Base-by-base conservation (phyloP, 2,797 vertebrate genomes). In the Amblyopsis hoosieri region DNA sequence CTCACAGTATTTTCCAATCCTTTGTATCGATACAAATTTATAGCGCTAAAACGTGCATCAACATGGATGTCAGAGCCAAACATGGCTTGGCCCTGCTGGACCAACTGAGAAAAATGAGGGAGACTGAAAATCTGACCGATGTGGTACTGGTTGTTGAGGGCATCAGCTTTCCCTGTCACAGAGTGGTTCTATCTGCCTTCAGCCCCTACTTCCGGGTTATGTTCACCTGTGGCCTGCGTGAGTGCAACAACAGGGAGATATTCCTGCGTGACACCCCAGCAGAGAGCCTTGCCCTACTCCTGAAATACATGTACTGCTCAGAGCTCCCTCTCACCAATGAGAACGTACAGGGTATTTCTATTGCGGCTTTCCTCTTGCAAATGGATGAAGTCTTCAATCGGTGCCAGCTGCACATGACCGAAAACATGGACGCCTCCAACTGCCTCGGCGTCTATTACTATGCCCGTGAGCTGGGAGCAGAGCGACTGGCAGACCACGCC, bases 201-300 rank as follows among this genome's bases (percentile, higher is more conserved):
- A 99, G 98, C 54, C 95, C 97, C n/a, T 99, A 99, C 74, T 99
- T 99, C 85, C 94, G 89, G 48, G 96, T 95, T 2, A 99, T 99
- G 98, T 99, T 99, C 79, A 98, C 95, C 37, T 99, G 98, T 12
- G 97, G 98, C 60, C 85, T 99, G 60, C 91, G 90, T 0, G 98
- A 99, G 76, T 97, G 96, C 70, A 72, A 66, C 9, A 94, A 89
- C 69, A 94, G 84, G 49, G 95, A 99, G 55, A 94, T 99, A 53
- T 77, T 87, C 4, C 88, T 99, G 23, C 87, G 90, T 1, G 96
- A 99, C 77, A 87, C 93, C 51, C 90, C 95, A 0, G 94, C 97
- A 8, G 93, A 95, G 60, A 97, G 97, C 1, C 85, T 99, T 75
- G 88, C 91, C 0, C 85, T 95, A 14, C 89, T 99, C 53, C 74